These are phyloP conservation scores for Halcyon badia DNA, from an alignment of 2,797 vertebrate genomes.

Conservation along the genomic window DNA sequence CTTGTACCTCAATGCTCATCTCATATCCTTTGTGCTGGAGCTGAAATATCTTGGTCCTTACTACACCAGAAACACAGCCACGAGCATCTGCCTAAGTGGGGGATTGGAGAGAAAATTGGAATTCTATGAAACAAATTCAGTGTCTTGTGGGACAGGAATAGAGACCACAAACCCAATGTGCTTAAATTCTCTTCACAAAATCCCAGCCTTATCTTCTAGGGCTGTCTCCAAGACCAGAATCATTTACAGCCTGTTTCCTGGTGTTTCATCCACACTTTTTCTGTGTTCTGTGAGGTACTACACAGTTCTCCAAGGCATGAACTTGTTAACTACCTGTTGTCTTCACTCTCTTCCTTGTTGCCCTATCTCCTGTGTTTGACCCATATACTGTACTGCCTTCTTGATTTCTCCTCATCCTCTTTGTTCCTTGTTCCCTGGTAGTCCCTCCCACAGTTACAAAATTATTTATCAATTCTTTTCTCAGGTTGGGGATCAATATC, in stretches of 20 bases:
- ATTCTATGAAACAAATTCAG: background rate
- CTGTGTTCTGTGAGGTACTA: background rate
- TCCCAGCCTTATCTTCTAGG: background rate
- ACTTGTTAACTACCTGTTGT: background rate
- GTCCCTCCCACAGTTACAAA: background rate
- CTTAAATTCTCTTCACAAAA: background rate
- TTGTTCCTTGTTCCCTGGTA: background rate
- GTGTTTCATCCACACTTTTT: background rate
- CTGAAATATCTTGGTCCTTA: constrained; percentile 75
- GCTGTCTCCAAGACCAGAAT: background rate
- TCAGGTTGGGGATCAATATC: background rate
- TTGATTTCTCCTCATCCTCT: background rate
- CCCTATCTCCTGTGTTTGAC: background rate
- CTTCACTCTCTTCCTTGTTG: background rate
- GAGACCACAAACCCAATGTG: background rate
- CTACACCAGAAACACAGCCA: constrained; percentile 68
- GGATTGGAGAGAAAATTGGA: background rate
- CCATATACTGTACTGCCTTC: background rate
- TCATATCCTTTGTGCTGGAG: constrained; percentile 70
- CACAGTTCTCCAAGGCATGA: background rate
- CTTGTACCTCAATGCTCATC: constrained; percentile 72
- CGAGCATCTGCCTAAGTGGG: constrained; percentile 53
- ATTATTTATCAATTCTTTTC: background rate
- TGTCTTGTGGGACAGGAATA: background rate
- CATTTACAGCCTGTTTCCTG: background rate